These are phyloP conservation scores for Prorops nasuta DNA, from an alignment of 1,140 invertebrate genomes.

Conservation along the genomic window DNA sequence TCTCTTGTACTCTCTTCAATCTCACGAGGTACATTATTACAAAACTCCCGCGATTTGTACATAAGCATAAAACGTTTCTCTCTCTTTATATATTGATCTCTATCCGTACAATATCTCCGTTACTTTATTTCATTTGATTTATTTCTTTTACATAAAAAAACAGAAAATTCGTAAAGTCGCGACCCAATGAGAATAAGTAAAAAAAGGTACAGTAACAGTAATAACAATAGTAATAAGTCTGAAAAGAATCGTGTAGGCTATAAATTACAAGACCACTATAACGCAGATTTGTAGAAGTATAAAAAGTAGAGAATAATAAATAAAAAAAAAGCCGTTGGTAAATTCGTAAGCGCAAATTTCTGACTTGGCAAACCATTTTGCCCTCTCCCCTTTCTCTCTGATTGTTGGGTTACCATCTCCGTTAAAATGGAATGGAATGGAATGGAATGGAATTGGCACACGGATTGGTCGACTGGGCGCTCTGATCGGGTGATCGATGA, in stretches of 20 bases:
- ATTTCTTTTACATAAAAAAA: too few relatives aligned
- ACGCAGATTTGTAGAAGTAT: too few relatives aligned
- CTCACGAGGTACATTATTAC: too few relatives aligned
- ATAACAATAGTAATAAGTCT: conserved; percentile 11
- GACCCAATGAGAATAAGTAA: too few relatives aligned
- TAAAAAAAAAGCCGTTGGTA: conserved; percentile 49
- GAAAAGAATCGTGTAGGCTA: conserved; percentile 15
- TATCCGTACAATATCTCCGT: too few relatives aligned
- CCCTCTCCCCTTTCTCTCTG: conserved; percentile 72
- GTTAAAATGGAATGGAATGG: conserved; percentile 53
- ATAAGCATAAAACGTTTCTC: too few relatives aligned
- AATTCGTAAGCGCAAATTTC: conserved; percentile 62
- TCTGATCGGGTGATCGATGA: conserved; percentile 26
- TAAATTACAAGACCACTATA: conserved; percentile 24
- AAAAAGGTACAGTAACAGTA: conserved; percentile 14
- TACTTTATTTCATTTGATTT: too few relatives aligned
- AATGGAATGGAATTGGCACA: conserved; percentile 47
- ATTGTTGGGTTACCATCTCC: conserved; percentile 73
- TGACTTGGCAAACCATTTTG: conserved; percentile 78
- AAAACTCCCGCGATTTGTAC: too few relatives aligned
- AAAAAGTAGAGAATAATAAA: conserved; percentile 23
- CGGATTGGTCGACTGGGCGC: conserved; percentile 43
- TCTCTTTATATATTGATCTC: too few relatives aligned
- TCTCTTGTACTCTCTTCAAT: too few relatives aligned
- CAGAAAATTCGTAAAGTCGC: not conserved